Percentiles rank a stretch among this genome's conserved stretches.
Evolutionary conservation across 37 sponge, comb jelly and placozoan species (phyloP).

Genomic region (Axinella damicornis): DNA sequence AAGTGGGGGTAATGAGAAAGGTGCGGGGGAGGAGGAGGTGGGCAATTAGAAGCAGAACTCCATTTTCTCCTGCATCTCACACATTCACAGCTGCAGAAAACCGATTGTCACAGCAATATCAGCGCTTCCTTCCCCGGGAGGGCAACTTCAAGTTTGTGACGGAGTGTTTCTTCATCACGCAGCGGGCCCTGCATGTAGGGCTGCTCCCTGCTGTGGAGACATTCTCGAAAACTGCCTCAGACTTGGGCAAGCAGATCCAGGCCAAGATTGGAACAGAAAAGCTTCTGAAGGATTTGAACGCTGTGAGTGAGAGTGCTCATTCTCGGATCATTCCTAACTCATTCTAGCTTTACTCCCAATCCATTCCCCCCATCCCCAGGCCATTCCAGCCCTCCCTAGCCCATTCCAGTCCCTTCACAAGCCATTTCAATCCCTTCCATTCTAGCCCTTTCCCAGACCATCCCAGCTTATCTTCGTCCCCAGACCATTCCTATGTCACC

Average conservation of each 20-base stretch:
- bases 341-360: background rate
- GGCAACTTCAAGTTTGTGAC: conserved; percentile 82
- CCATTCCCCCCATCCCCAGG: too few species aligned
- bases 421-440: too few species aligned
- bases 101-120: background rate
- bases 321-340: too few species aligned
- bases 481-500: background rate
- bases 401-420: too few species aligned
- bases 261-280: background rate
- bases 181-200: conserved; percentile 81
- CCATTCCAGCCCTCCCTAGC: too few species aligned
- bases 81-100: conserved; percentile 27
- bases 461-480: background rate
- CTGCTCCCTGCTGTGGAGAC: conserved; percentile 55
- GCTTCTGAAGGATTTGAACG: conserved; percentile 25
- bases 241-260: conserved; percentile 22
- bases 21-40: too few species aligned
- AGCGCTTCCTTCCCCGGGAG: background rate
- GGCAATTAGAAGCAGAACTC: too few species aligned
- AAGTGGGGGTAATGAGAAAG: too few species aligned
- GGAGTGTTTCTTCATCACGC: conserved; percentile 86
- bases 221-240: conserved; percentile 18
- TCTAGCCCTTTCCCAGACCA: background rate
- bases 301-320: too few species aligned
- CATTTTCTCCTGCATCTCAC: background rate